These are phyloP conservation scores for Lasioglossum malachurum DNA, from an alignment of 2,888 invertebrate genomes.

Conservation along the genomic window DNA sequence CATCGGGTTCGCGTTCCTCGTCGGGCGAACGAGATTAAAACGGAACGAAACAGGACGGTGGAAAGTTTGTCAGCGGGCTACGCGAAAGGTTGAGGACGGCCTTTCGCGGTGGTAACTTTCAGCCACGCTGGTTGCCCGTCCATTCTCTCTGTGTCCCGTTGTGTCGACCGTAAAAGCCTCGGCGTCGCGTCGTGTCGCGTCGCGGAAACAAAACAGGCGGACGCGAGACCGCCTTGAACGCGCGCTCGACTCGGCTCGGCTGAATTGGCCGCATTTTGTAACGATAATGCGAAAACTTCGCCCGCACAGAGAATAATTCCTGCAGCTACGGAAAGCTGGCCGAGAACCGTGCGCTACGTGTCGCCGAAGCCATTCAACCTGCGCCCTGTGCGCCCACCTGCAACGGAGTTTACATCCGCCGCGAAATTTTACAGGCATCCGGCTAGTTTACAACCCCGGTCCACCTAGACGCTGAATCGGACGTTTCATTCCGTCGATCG, in stretches of 20 bases:
- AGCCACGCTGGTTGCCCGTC: constrained; percentile 8
- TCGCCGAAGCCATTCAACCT: constrained; percentile 25
- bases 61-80: constrained; percentile 43
- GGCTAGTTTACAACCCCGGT: constrained; percentile 46
- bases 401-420: constrained; percentile 57
- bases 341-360: constrained; percentile 21
- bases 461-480: constrained; percentile 39
- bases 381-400: not conserved
- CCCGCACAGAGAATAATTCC: constrained; percentile 51
- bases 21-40: constrained; percentile 34
- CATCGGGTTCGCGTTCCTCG: not conserved
- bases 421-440: constrained; percentile 58
- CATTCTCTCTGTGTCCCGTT: constrained; percentile 1
- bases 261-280: constrained; percentile 57
- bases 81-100: constrained; percentile 41
- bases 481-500: constrained; percentile 59
- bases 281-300: constrained; percentile 71
- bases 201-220: constrained; percentile 44
- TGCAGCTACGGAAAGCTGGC: constrained; percentile 1
- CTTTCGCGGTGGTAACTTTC: constrained; percentile 43
- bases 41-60: constrained; percentile 12
- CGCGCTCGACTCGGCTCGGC: not conserved
- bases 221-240: constrained; percentile 20
- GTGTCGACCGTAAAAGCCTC: constrained; percentile 29
- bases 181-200: constrained; percentile 9